Conservation (phyloP, 2,888 invertebrate species). For the Heliconius sara region DNA sequence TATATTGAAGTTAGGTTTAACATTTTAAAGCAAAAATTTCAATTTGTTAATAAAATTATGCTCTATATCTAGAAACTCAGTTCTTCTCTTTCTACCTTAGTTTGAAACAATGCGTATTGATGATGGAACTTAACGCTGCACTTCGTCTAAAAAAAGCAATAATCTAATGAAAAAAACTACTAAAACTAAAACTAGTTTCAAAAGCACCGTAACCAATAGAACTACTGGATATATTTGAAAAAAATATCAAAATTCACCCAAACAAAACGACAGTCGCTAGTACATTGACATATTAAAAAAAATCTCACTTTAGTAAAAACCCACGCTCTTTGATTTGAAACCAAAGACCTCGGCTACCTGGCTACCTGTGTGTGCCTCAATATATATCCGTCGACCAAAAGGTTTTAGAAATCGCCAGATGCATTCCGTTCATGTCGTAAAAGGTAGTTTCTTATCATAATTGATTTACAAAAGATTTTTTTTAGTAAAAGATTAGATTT, state of each 20-base stretch:
- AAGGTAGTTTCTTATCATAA: conserved; percentile 42
- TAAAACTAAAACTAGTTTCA: no score
- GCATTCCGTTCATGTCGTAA: background rate
- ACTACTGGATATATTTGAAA: background rate
- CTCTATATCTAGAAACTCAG: background rate
- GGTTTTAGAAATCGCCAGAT: conserved; percentile 35
- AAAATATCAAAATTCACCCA: background rate
- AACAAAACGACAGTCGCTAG: background rate
- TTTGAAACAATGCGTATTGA: background rate
- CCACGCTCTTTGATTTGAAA: conserved; percentile 37
- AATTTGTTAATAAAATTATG: no score
- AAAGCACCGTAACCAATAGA: background rate
- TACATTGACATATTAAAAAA: conserved; percentile 39
- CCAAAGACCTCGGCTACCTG: conserved; percentile 46
- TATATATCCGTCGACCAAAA: conserved; percentile 48
- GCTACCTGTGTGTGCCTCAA: conserved; percentile 47
- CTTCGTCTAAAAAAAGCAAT: background rate
- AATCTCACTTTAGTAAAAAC: conserved; percentile 45
- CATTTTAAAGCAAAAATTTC: no score
- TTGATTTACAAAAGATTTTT: conserved; percentile 10
- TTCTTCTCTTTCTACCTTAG: background rate
- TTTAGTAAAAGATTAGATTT: background rate
- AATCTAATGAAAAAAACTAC: background rate
- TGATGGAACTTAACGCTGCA: background rate
- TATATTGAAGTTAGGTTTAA: background rate